Percentiles rank a stretch among this genome's conserved stretches.
Conservation (phyloP, 2,113 vertebrate species). For the Percopsis transmontana region DNA sequence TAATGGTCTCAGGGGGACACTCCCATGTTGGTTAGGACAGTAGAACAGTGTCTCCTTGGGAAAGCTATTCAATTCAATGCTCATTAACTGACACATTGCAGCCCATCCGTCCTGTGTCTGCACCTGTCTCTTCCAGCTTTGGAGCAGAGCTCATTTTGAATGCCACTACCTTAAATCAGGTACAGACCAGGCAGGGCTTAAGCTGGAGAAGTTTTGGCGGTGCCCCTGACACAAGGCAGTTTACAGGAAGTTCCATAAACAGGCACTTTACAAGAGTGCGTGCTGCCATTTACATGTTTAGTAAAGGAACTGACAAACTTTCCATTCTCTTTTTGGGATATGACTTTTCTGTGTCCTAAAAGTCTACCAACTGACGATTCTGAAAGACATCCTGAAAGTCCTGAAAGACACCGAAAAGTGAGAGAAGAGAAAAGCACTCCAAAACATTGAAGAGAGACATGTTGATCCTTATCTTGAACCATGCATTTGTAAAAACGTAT, state of each 20-base stretch:
- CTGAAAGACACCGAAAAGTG: background rate
- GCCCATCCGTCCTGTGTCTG: no score
- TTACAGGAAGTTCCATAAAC: constrained; percentile 27
- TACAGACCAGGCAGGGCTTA: constrained; percentile 23
- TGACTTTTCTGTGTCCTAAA: constrained; percentile 21
- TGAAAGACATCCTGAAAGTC: no score
- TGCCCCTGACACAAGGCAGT: constrained; percentile 51
- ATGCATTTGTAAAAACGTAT: background rate
- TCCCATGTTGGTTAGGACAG: background rate
- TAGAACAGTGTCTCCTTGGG: background rate
- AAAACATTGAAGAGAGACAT: background rate
- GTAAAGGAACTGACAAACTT: constrained; percentile 26
- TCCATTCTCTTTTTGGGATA: constrained; percentile 9
- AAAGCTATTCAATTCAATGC: constrained; percentile 5
- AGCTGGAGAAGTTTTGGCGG: constrained; percentile 47
- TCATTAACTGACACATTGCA: constrained; percentile 8
- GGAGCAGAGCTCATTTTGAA: constrained; percentile 43
- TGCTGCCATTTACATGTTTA: constrained; percentile 40
- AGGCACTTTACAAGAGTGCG: constrained; percentile 49
- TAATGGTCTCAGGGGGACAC: background rate
- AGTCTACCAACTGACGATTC: background rate
- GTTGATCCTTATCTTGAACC: background rate
- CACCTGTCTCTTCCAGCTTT: constrained; percentile 22
- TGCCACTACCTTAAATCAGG: constrained; percentile 29
- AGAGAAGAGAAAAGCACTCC: background rate